Percentiles rank a stretch among this genome's conserved stretches.
phyloP scores from a whole-genome alignment of 2,113 vertebrate species.

The Apus apus region DNA sequence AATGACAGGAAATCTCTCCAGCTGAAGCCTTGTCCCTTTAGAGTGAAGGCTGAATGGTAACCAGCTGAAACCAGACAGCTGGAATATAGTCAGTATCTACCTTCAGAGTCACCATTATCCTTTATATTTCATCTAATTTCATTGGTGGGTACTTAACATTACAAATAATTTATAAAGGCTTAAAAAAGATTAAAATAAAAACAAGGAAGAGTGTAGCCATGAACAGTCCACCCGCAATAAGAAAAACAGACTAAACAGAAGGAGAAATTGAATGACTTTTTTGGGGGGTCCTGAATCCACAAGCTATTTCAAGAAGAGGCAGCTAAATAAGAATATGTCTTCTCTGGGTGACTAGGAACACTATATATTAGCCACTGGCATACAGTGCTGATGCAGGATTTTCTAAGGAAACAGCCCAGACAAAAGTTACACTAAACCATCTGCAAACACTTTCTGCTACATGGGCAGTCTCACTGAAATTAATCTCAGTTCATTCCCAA shows the following conservation, averaged over 20 bases:
- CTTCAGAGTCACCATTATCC: not conserved
- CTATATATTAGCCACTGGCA: not conserved
- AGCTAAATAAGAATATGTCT: not conserved
- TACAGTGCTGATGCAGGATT: not conserved
- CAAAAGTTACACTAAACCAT: slow-evolving; percentile 30
- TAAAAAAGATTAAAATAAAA: not conserved
- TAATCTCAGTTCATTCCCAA: slow-evolving; percentile 30
- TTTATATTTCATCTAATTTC: not conserved
- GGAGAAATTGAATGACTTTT: not conserved
- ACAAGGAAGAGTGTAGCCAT: not conserved
- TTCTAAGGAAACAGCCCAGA: not conserved
- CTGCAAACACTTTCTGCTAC: slow-evolving; percentile 4
- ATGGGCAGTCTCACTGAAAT: not conserved
- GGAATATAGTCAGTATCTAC: not conserved
- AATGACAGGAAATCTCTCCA: not conserved
- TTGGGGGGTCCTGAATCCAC: not conserved
- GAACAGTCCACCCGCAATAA: not conserved
- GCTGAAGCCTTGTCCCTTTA: not conserved
- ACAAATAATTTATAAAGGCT: not conserved
- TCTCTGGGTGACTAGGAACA: not conserved
- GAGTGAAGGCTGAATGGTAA: not conserved
- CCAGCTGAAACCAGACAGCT: not conserved
- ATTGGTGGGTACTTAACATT: not conserved
- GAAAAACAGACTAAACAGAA: not conserved
- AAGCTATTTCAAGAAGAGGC: not conserved